These are phyloP conservation scores for Panurus biarmicus DNA, from an alignment of 2,113 vertebrate species.

Conservation along the genomic window DNA sequence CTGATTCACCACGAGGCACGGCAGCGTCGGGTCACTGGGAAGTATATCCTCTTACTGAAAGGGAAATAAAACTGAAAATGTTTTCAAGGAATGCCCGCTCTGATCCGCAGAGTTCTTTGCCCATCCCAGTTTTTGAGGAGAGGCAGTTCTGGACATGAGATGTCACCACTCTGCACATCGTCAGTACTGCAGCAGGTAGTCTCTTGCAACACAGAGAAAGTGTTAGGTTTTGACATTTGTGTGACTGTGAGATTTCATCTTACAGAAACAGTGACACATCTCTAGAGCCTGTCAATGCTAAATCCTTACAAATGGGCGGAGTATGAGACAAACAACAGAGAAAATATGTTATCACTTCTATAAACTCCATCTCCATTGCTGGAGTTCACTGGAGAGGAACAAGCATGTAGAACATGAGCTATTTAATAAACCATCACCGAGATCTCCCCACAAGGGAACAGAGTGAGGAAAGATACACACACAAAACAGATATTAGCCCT, in stretches of 20 bases:
- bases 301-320: neutral
- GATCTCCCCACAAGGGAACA: neutral
- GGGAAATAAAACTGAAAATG: neutral
- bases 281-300: neutral
- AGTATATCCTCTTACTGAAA: neutral
- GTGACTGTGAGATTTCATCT: neutral
- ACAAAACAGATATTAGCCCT: neutral
- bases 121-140: neutral
- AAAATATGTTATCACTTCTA: neutral
- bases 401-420: neutral
- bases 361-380: neutral
- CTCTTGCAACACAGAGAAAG: neutral
- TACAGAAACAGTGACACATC: neutral
- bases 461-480: neutral
- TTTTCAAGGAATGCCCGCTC: neutral
- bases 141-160: neutral
- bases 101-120: neutral
- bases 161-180: neutral
- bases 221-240: neutral
- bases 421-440: neutral
- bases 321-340: neutral
- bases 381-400: neutral
- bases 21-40: too few species aligned
- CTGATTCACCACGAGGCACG: too few species aligned
- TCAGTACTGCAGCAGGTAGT: neutral